phyloP scores from a whole-genome alignment of 1,140 invertebrate species.

The Chlorops oryzae region DNA sequence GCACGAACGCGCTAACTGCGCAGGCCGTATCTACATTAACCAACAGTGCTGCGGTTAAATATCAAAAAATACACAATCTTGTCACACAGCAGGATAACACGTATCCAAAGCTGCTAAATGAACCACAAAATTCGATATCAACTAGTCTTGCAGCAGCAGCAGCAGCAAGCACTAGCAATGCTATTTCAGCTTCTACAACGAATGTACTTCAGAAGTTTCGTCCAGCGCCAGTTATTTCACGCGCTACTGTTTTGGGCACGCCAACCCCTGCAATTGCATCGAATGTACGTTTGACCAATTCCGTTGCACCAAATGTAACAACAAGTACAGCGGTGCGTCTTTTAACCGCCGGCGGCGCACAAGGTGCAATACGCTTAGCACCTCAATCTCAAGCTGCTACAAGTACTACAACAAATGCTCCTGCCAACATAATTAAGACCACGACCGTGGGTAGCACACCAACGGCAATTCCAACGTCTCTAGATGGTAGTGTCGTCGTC shows the following conservation, averaged over 20 bases:
- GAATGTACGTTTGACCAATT: constrained; percentile 13
- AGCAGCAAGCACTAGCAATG: constrained; percentile 32
- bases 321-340: constrained; percentile 22
- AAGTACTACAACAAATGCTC: constrained; percentile 17
- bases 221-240: constrained; percentile 12
- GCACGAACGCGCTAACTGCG: not conserved
- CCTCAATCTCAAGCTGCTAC: constrained; percentile 21
- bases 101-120: too few relatives aligned
- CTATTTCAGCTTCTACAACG: constrained; percentile 5
- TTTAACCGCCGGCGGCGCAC: constrained; percentile 20
- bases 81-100: too few relatives aligned
- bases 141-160: constrained; percentile 9
- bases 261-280: constrained; percentile 4
- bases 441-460: constrained; percentile 2
- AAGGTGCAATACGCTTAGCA: constrained; percentile 31
- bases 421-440: constrained; percentile 21
- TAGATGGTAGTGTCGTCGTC: too few relatives aligned
- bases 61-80: too few relatives aligned
- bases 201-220: constrained; percentile 32
- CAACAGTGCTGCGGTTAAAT: too few relatives aligned
- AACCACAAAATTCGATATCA: too few relatives aligned
- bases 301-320: constrained; percentile 21
- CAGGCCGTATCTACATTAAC: not conserved
- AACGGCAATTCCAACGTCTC: constrained; percentile 1
- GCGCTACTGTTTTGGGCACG: constrained; percentile 5